Conservation (phyloP, 2,113 vertebrate species). For the Microtus oregoni region DNA sequence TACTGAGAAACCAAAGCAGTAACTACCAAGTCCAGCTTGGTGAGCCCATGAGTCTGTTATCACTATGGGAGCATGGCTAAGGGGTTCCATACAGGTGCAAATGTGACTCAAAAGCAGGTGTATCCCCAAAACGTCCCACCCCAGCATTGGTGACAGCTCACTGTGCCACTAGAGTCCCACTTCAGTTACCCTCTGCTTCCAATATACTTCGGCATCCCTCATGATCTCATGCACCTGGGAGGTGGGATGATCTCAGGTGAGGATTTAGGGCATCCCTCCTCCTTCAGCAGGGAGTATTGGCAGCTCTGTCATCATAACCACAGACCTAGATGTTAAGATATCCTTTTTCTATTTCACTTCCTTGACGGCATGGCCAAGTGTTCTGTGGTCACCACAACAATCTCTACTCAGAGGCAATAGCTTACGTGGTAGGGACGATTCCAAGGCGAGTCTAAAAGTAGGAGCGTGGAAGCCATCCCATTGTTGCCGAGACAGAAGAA, state of each 20-base stretch:
- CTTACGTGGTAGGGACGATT: neutral
- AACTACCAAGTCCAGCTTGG: too few species aligned
- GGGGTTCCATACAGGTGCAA: too few species aligned
- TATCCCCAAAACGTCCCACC: neutral
- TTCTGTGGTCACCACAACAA: neutral
- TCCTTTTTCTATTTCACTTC: neutral
- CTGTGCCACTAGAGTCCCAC: neutral
- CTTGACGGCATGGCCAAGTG: too few species aligned
- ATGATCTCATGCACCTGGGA: too few species aligned
- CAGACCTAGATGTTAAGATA: neutral
- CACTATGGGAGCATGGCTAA: neutral
- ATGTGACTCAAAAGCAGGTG: neutral
- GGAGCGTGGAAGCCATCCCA: neutral
- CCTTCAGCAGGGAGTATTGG: neutral
- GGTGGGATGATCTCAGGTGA: neutral
- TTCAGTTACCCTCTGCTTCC: neutral
- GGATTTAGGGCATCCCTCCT: too few species aligned
- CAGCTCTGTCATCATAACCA: too few species aligned
- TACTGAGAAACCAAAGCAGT: neutral
- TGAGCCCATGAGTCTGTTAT: neutral
- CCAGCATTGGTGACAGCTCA: neutral
- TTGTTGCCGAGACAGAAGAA: neutral
- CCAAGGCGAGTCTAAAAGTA: constrained; percentile 19
- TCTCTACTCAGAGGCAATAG: neutral
- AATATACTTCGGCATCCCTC: neutral